Evolutionary conservation across 2,113 vertebrate species (phyloP).

Genomic region (Helogale parvula): DNA sequence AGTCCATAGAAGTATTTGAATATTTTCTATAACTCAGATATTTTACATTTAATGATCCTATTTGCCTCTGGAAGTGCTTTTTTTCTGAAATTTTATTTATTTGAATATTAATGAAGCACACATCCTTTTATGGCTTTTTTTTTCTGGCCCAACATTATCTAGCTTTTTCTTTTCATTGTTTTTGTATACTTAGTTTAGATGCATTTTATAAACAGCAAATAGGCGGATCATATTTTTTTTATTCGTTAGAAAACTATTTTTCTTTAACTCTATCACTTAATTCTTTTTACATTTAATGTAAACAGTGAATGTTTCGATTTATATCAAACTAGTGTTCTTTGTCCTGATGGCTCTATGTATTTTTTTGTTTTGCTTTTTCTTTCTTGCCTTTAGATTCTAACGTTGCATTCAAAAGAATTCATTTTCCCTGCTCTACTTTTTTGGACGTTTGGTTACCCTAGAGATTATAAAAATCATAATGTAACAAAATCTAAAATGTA

Average conservation of each 20-base stretch:
- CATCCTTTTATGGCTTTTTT: not conserved
- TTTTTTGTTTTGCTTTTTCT: not conserved
- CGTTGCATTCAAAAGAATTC: not conserved
- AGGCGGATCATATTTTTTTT: not conserved
- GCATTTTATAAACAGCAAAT: not conserved
- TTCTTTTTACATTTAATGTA: not conserved
- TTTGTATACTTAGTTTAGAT: not conserved
- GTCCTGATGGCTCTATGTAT: not conserved
- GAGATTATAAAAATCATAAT: not conserved
- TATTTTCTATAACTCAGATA: not conserved
- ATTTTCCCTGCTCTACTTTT: not conserved
- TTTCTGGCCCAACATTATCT: not conserved
- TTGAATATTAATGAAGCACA: not conserved
- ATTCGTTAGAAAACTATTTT: not conserved
- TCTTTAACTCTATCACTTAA: not conserved
- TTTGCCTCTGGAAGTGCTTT: not conserved
- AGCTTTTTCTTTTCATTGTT: not conserved
- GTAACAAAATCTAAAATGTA: not conserved
- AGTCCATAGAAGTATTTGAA: not conserved
- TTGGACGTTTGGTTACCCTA: not conserved
- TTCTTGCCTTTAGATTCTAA: not conserved
- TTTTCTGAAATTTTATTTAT: not conserved
- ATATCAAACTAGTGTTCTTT: not conserved
- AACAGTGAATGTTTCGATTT: not conserved
- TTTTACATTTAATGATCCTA: not conserved